Base-by-base conservation (phyloP, 2,797 vertebrate genomes). In the Dermochelys coriacea region DNA sequence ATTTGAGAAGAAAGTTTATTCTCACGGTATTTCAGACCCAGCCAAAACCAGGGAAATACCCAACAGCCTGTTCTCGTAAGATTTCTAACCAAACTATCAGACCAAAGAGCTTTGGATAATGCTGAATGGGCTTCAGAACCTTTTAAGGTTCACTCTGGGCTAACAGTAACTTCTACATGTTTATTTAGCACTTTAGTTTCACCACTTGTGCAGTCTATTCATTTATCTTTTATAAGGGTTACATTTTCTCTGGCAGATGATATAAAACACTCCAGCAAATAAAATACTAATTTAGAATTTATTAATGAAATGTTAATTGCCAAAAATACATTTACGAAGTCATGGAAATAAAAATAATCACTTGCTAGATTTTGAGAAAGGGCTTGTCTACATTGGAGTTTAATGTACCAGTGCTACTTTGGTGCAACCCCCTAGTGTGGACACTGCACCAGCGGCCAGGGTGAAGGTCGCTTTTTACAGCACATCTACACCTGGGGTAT, bases 1-100 rank as follows among this genome's bases (percentile, higher is more conserved):
- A 61, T 90, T 90, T 52, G 59, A 83, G 90, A 87, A 19, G 41
- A 89, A 88, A 84, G 18, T 54, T 14, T 81, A 18, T 84, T 83
- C 27, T 57, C 0, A 2, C 31, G 61, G 51, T 91, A 78, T 87
- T 82, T 86, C 12, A 77, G 45, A 77, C 25, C 45, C 29, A 55
- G 15, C 49, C 81, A 55, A 79, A 80, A 79, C 23, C 5, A 77
- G 83, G 83, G 37, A 92, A 91, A 86, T 29, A 3, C 27, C 29
- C 34, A 84, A 61, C 12, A 85, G 9, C 15, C 88, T 90, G 8
- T 34, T 68, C 45, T 80, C 75, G 34, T 85, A 68, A 84, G 34
- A 51, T 87, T 95, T 94, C 68, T 23, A 41, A 91, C 27, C 8
- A 86, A 41, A 87, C 9, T 92, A 31, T 29, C 25, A 29, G 4